Percentiles rank a stretch among this genome's conserved stretches.
phyloP scores from a whole-genome alignment of 2,888 invertebrate species.

The Sinelater perroti region DNA sequence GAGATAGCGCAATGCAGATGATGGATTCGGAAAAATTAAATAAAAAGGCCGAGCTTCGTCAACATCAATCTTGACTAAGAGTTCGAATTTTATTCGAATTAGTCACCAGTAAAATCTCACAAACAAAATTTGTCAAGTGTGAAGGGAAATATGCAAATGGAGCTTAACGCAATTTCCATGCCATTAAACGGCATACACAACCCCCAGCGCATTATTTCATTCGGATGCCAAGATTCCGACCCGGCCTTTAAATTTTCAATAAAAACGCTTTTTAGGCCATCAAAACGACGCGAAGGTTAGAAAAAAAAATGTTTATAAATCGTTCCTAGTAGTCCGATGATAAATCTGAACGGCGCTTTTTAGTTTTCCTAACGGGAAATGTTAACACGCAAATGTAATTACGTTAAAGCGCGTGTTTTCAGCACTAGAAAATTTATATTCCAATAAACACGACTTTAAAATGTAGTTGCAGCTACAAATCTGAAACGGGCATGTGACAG shows the following conservation, averaged over 20 bases:
- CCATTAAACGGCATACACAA: slow-evolving; percentile 1
- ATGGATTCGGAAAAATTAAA: slow-evolving; percentile 1
- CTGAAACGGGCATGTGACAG: slow-evolving; percentile 26
- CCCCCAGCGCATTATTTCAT: too few relatives aligned
- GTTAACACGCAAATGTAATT: slow-evolving; percentile 1
- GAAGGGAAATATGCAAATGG: slow-evolving; percentile 12
- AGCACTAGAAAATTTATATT: slow-evolving; percentile 19
- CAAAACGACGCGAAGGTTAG: too few relatives aligned
- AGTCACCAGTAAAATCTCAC: slow-evolving; percentile 3
- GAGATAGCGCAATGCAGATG: background rate
- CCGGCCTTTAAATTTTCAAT: too few relatives aligned
- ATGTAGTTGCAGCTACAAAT: slow-evolving; percentile 24
- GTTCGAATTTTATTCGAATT: slow-evolving; percentile 9
- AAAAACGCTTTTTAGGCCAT: too few relatives aligned
- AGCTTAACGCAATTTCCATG: slow-evolving; percentile 10
- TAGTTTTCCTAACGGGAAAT: background rate
- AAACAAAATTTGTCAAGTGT: slow-evolving; percentile 16
- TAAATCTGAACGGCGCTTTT: too few relatives aligned
- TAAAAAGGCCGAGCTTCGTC: background rate
- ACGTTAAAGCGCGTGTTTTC: background rate
- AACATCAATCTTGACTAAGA: slow-evolving; percentile 2
- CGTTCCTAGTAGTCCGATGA: too few relatives aligned
- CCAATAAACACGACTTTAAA: slow-evolving; percentile 26
- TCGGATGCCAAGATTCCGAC: too few relatives aligned
- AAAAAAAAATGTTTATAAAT: too few relatives aligned